Percentiles rank a stretch among this genome's conserved stretches.
These are phyloP conservation scores for Sorex maritimensis DNA, from an alignment of 2,797 vertebrate genomes.

Conservation along the genomic window DNA sequence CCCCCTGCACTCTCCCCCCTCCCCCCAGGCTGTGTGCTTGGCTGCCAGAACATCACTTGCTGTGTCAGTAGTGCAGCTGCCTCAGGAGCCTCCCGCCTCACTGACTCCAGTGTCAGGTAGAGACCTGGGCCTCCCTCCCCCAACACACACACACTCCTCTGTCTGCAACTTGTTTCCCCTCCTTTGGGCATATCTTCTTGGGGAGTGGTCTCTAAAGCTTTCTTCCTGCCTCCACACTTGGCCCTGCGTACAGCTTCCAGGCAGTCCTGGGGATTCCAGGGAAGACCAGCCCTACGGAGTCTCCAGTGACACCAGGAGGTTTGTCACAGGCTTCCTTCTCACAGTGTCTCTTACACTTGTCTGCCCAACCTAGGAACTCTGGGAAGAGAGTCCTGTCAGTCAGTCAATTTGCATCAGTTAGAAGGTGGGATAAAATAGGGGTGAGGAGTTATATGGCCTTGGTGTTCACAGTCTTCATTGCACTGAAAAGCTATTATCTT, in stretches of 20 bases:
- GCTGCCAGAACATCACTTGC: neutral
- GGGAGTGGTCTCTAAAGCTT: neutral
- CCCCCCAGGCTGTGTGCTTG: neutral
- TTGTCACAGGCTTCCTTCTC: neutral
- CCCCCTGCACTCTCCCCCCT: neutral
- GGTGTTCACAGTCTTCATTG: neutral
- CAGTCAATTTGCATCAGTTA: neutral
- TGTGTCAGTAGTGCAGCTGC: rapidly evolving
- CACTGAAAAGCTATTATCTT: neutral
- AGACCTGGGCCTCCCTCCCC: no score
- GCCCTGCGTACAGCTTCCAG: neutral
- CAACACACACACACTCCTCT: no score
- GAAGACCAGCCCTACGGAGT: neutral
- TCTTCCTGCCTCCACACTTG: neutral
- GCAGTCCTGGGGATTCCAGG: neutral
- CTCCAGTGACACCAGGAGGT: neutral
- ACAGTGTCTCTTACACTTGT: neutral
- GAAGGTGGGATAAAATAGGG: neutral
- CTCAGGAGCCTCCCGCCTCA: neutral
- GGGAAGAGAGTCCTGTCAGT: neutral
- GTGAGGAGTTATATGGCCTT: neutral
- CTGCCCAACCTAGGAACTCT: neutral
- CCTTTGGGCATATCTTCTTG: neutral
- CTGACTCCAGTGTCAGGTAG: no score
- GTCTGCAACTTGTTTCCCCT: neutral